These are phyloP conservation scores for Agonopterix alstromeriana DNA, from an alignment of 2,888 invertebrate genomes.

Conservation along the genomic window DNA sequence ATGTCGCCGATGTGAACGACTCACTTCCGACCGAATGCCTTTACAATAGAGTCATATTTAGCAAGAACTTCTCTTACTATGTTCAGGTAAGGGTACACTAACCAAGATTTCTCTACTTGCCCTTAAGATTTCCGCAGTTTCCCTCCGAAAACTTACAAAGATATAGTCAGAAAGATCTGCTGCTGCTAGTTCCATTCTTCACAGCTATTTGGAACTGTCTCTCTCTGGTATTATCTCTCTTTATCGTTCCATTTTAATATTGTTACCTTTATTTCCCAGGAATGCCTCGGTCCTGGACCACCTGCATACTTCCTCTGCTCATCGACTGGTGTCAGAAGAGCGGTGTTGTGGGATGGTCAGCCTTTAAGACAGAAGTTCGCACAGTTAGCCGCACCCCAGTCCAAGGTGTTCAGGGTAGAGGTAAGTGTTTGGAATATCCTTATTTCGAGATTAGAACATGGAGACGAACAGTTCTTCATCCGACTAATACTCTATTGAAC, in stretches of 20 bases:
- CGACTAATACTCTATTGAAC: too few species aligned
- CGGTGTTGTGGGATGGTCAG: constrained; percentile 82
- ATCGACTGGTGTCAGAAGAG: constrained; percentile 76
- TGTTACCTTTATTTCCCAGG: constrained; percentile 61
- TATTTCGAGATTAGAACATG: too few species aligned
- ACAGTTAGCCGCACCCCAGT: constrained; percentile 84
- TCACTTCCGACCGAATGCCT: constrained; percentile 75
- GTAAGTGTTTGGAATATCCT: constrained; percentile 28
- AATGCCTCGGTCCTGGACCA: constrained; percentile 88
- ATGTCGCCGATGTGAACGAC: constrained; percentile 58
- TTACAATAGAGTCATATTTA: constrained; percentile 82
- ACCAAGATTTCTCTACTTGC: too few species aligned
- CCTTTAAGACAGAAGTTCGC: constrained; percentile 79
- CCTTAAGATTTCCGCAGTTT: too few species aligned
- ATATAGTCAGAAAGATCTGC: too few species aligned
- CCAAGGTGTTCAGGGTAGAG: constrained; percentile 82
- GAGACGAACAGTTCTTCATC: too few species aligned
- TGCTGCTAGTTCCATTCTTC: too few species aligned
- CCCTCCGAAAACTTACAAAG: too few species aligned
- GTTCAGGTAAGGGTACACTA: constrained; percentile 57
- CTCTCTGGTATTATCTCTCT: too few species aligned
- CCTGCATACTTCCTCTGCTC: constrained; percentile 81
- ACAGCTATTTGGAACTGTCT: too few species aligned
- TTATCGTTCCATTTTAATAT: too few species aligned
- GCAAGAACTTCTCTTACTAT: constrained; percentile 78